These are phyloP conservation scores for Helicoverpa assulta DNA, from an alignment of 2,888 invertebrate species.

Conservation along the genomic window DNA sequence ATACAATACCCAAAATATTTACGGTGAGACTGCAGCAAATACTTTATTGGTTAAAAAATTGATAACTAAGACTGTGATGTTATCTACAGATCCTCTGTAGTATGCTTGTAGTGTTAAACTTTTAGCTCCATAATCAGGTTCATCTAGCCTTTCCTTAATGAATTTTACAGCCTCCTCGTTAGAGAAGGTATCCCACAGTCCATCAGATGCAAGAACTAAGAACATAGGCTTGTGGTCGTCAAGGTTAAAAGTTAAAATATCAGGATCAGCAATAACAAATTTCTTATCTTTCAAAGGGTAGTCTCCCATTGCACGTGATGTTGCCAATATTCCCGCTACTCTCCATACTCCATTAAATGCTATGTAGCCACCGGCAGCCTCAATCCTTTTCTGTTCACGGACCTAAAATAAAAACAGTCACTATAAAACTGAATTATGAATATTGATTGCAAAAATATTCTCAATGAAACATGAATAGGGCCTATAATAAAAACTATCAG, in stretches of 20 bases:
- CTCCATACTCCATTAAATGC: conserved; percentile 99
- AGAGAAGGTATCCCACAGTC: conserved; percentile 98
- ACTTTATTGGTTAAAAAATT: conserved; percentile 92
- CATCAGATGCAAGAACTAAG: conserved; percentile 97
- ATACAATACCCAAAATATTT: conserved; percentile 47
- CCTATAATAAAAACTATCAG: background rate
- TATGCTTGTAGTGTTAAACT: conserved; percentile 97
- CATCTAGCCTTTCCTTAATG: conserved; percentile 95
- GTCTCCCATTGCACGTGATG: conserved; percentile 98
- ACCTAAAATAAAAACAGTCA: conserved; percentile 87
- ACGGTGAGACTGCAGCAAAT: conserved; percentile 69
- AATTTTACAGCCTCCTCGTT: conserved; percentile 98
- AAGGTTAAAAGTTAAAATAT: conserved; percentile 97
- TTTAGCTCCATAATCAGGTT: conserved; percentile 97
- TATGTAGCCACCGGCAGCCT: conserved; percentile 98
- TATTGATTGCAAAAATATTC: background rate
- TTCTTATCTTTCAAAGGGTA: conserved; percentile 98
- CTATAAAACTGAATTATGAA: conserved; percentile 15
- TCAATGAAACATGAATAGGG: background rate
- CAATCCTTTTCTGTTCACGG: conserved; percentile 97
- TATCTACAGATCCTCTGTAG: conserved; percentile 97
- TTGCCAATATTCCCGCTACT: conserved; percentile 98
- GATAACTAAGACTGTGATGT: conserved; percentile 98
- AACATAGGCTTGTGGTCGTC: conserved; percentile 96
- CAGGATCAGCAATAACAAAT: conserved; percentile 98